Evolutionary conservation across 35 echinoderm and acorn worm species (phyloP).

Genomic region (Antedon bifida): DNA sequence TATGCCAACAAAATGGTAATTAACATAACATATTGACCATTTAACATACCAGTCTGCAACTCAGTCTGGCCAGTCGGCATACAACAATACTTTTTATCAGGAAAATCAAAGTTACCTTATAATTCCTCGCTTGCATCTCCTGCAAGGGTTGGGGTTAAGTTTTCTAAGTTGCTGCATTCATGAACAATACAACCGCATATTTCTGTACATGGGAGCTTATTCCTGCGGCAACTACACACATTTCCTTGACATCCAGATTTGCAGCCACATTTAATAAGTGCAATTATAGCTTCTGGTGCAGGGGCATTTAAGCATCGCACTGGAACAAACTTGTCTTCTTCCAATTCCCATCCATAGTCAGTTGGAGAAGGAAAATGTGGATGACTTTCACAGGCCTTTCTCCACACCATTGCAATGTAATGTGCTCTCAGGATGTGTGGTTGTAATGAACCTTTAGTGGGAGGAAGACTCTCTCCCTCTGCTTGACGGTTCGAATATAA

Average conservation of each 20-base stretch:
- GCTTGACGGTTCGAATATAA: constrained; percentile 3
- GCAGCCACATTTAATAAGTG: background rate
- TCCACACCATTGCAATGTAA: background rate
- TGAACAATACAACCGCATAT: background rate
- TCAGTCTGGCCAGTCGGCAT: too few relatives aligned
- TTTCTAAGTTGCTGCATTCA: too few relatives aligned
- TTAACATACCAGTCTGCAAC: too few relatives aligned
- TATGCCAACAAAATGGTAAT: too few relatives aligned
- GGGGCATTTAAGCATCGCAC: background rate
- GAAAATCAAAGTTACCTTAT: too few relatives aligned
- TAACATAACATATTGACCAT: too few relatives aligned
- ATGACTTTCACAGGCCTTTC: constrained; percentile 2
- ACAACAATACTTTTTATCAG: too few relatives aligned
- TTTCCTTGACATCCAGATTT: background rate
- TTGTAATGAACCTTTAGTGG: background rate
- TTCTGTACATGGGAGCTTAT: constrained; percentile 8
- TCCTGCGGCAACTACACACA: background rate
- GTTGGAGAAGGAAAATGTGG: background rate
- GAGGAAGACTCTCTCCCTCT: background rate
- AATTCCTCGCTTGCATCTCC: too few relatives aligned
- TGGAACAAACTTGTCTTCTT: constrained; percentile 1
- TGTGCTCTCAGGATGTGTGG: background rate
- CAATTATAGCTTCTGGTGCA: background rate
- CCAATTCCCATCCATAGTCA: constrained; percentile 7
- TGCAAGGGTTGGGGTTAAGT: too few relatives aligned